Evolutionary conservation across 2,888 invertebrate species (phyloP).

Genomic region (Lepidocyrtoides sp.): DNA sequence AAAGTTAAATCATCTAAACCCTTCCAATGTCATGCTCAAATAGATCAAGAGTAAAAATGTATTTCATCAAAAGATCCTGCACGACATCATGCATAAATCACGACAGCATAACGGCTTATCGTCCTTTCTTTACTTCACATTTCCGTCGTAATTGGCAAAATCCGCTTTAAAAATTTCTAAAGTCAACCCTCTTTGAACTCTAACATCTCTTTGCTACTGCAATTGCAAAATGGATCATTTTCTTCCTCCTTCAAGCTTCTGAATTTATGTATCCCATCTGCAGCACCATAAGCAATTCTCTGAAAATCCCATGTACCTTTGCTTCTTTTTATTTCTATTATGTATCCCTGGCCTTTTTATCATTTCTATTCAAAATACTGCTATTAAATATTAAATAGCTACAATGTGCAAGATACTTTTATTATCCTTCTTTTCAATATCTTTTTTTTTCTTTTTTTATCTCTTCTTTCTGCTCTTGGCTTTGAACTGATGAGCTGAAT

Average conservation of each 20-base stretch:
- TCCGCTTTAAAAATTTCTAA: neutral
- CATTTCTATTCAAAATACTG: neutral
- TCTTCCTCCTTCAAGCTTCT: neutral
- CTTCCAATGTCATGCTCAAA: no score
- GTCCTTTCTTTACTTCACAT: no score
- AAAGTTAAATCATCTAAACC: no score
- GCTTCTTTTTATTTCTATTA: neutral
- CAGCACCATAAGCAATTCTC: no score
- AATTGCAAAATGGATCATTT: neutral
- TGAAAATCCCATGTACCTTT: neutral
- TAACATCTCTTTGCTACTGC: neutral
- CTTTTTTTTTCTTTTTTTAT: neutral
- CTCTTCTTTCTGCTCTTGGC: neutral
- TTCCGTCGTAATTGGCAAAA: neutral
- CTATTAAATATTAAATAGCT: no score
- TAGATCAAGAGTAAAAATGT: no score
- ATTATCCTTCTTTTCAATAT: conserved; percentile 4
- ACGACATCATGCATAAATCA: no score
- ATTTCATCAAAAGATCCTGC: neutral
- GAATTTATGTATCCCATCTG: no score
- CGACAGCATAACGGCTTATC: neutral
- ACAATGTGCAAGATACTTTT: neutral
- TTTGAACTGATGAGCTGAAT: conserved; percentile 6
- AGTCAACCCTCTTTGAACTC: neutral
- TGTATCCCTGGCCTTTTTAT: neutral